phyloP scores from a whole-genome alignment of 2,113 vertebrate genomes.

The Hemiprocne comata region DNA sequence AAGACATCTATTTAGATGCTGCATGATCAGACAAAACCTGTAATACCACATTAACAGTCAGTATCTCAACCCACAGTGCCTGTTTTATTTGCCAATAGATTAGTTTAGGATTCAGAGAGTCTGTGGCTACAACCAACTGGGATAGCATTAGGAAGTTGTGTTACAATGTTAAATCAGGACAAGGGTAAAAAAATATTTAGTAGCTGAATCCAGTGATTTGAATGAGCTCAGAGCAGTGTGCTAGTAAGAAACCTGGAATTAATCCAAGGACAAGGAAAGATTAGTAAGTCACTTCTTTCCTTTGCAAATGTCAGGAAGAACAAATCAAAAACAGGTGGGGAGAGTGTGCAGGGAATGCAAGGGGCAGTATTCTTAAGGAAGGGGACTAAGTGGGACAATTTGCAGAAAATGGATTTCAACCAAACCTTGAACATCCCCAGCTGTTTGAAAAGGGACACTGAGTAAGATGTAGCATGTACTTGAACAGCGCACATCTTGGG shows the following conservation, averaged over 20 bases:
- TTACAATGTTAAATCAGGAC: background rate
- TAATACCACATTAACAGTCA: background rate
- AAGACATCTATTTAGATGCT: background rate
- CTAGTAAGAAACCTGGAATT: slow-evolving; percentile 22
- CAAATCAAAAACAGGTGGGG: slow-evolving; percentile 47
- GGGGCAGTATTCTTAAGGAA: background rate
- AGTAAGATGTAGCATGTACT: background rate
- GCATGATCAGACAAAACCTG: background rate
- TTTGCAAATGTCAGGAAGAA: slow-evolving; percentile 45
- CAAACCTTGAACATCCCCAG: background rate
- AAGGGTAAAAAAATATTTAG: background rate
- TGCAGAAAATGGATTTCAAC: slow-evolving; percentile 29
- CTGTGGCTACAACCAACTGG: background rate
- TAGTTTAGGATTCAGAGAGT: background rate
- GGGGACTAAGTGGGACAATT: slow-evolving; percentile 31
- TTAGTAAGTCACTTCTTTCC: background rate
- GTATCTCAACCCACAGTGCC: background rate
- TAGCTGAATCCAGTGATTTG: background rate
- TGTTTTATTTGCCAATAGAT: background rate
- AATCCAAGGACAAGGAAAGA: slow-evolving; percentile 34
- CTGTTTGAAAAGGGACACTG: background rate
- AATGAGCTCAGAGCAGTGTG: background rate
- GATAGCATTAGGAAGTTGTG: background rate
- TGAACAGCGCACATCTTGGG: background rate
- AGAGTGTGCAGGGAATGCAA: slow-evolving; percentile 9